Conservation (phyloP, 2,113 vertebrate genomes). For the Pygoscelis adeliae region DNA sequence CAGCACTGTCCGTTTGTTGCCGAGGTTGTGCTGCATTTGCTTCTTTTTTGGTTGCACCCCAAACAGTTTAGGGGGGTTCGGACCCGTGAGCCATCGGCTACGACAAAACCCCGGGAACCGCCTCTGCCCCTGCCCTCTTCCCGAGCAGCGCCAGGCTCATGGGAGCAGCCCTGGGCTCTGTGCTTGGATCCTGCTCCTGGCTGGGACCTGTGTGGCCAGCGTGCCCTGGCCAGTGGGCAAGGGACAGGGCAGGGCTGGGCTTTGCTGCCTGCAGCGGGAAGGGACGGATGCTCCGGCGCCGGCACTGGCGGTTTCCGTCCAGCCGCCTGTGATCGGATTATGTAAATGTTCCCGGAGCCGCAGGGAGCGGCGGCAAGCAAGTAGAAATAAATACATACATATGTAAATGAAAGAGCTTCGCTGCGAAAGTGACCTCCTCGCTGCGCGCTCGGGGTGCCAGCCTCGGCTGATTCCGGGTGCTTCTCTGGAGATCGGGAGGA, state of each 20-base stretch:
- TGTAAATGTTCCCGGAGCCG: not conserved
- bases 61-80: not conserved
- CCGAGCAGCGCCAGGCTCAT: fast-evolving
- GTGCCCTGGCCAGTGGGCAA: fast-evolving
- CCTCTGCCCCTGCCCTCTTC: not conserved
- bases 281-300: not conserved
- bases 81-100: fast-evolving
- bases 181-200: fast-evolving
- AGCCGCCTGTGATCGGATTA: not conserved
- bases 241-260: not conserved
- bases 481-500: fast-evolving
- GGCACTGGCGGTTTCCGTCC: not conserved
- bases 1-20: fast-evolving
- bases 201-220: not conserved
- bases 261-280: not conserved
- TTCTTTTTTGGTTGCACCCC: not conserved
- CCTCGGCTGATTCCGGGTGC: fast-evolving
- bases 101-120: fast-evolving
- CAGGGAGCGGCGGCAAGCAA: not conserved
- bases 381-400: not conserved
- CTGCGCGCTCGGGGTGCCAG: not conserved
- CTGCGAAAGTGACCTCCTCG: not conserved
- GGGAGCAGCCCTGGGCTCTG: not conserved
- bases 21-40: fast-evolving
- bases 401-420: not conserved